Evolutionary conservation across 1,140 invertebrate genomes (phyloP).

Genomic region (Pentalonia nigronervosa): DNA sequence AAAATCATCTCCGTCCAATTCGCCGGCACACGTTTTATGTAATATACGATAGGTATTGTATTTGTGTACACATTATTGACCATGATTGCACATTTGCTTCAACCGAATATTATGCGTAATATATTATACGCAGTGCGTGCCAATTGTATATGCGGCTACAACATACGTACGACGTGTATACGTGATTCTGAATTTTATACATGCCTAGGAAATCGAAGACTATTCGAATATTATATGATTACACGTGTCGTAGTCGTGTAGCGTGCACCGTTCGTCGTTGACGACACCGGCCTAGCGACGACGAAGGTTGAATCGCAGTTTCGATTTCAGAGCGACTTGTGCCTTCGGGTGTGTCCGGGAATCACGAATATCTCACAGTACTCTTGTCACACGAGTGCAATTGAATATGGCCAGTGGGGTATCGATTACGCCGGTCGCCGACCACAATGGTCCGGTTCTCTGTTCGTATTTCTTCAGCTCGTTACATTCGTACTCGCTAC

Average conservation of each 20-base stretch:
- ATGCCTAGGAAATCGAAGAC: background rate
- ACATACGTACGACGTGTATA: background rate
- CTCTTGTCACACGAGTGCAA: conserved; percentile 54
- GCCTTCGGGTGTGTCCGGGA: conserved; percentile 49
- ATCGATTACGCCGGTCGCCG: conserved; percentile 52
- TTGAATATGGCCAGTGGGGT: conserved; percentile 34
- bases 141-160: no score
- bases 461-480: conserved; percentile 29
- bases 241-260: background rate
- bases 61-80: background rate
- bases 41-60: background rate
- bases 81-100: no score
- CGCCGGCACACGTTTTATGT: background rate
- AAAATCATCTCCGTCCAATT: background rate
- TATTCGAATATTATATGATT: conserved; percentile 7
- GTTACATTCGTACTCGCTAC: conserved; percentile 39
- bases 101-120: no score
- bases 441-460: conserved; percentile 38
- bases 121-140: no score
- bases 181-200: background rate
- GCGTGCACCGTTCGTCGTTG: background rate
- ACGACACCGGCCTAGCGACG: background rate
- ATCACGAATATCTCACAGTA: conserved; percentile 55
- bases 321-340: conserved; percentile 37
- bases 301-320: conserved; percentile 27